phyloP scores from a whole-genome alignment of 2,113 vertebrate genomes.

The Apaloderma vittatum region DNA sequence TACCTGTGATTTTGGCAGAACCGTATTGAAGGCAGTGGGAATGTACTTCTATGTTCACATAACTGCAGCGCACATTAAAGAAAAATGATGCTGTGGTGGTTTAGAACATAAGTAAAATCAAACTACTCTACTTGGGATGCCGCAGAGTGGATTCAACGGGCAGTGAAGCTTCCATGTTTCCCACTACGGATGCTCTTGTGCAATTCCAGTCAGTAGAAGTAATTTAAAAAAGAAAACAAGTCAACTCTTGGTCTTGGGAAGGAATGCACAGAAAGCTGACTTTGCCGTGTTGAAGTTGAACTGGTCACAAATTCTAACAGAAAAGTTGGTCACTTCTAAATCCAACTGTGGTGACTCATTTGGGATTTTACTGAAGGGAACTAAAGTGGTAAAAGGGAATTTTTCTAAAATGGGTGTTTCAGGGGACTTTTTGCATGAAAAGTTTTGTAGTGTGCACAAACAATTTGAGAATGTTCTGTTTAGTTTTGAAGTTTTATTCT shows the following conservation, averaged over 20 bases:
- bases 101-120: neutral
- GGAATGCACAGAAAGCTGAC: neutral
- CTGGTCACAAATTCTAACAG: neutral
- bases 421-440: neutral
- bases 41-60: neutral
- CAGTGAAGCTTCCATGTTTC: neutral
- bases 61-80: neutral
- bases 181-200: neutral
- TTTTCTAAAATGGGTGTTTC: constrained; percentile 24
- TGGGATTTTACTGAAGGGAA: constrained; percentile 60
- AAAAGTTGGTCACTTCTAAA: neutral
- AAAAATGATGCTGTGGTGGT: neutral
- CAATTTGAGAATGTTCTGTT: neutral
- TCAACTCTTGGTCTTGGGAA: neutral
- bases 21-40: neutral
- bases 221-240: neutral
- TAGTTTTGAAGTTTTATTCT: neutral
- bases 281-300: constrained; percentile 3
- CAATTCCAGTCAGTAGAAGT: neutral
- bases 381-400: constrained; percentile 14
- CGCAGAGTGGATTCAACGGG: neutral
- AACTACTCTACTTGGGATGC: neutral
- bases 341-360: constrained; percentile 29
- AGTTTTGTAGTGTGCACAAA: neutral
- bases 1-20: neutral